Conservation (phyloP, 2,888 invertebrate genomes). For the Monochamus alternatus region DNA sequence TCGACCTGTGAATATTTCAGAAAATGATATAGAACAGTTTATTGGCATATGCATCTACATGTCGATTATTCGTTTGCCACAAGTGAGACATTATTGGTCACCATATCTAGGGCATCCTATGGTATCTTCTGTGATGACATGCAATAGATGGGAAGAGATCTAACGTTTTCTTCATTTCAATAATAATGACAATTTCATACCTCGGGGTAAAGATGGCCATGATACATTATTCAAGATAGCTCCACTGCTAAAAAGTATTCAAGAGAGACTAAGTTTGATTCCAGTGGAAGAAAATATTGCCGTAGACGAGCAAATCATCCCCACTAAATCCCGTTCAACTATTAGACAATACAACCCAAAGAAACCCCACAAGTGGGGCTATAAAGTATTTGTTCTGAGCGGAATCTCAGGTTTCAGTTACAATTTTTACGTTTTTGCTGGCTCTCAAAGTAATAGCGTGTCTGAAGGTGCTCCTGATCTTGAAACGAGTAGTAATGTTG, state of each 20-base stretch:
- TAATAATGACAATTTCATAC: slow-evolving; percentile 38
- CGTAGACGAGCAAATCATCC: slow-evolving; percentile 39
- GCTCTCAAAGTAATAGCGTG: slow-evolving; percentile 34
- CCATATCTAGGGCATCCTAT: slow-evolving; percentile 28
- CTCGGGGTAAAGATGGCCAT: slow-evolving; percentile 31
- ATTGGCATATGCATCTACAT: slow-evolving; percentile 27
- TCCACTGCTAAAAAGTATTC: slow-evolving; percentile 28
- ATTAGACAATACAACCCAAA: slow-evolving; percentile 29
- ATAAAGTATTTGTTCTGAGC: slow-evolving; percentile 25
- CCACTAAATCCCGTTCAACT: slow-evolving; percentile 28
- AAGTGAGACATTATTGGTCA: slow-evolving; percentile 37
- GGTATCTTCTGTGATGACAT: slow-evolving; percentile 34
- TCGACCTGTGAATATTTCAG: slow-evolving; percentile 20
- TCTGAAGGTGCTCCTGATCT: slow-evolving; percentile 34
- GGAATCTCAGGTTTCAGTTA: slow-evolving; percentile 42
- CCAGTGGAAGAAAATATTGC: slow-evolving; percentile 38
- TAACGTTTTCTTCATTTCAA: slow-evolving; percentile 37
- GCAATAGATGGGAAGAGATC: slow-evolving; percentile 39
- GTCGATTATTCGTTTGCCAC: slow-evolving; percentile 29
- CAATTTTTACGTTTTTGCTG: slow-evolving; percentile 39
- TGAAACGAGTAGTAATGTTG: slow-evolving; percentile 33
- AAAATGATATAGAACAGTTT: slow-evolving; percentile 18
- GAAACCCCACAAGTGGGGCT: slow-evolving; percentile 13
- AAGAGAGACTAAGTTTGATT: slow-evolving; percentile 29
- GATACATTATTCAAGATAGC: slow-evolving; percentile 38